Evolutionary conservation across 92 coral and sea anemone species (phyloP), one percentile per base, ranked within the genome.

Genomic region (Phenganax subtilis): DNA sequence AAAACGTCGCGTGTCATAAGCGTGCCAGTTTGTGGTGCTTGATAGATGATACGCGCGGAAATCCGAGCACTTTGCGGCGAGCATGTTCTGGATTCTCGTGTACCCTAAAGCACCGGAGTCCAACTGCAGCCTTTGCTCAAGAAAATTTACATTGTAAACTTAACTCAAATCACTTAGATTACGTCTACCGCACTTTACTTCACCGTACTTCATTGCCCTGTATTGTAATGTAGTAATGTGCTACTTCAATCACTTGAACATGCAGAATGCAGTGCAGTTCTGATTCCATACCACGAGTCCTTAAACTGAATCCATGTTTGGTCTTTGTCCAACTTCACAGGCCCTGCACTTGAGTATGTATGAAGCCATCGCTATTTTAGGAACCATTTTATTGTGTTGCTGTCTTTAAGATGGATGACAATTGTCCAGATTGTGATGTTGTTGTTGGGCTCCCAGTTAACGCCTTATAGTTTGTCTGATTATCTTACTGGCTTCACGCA

Each of bases 1-100:
- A 79, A 79, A 61, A 54, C 28, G 52, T 79, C 83, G 83, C 83
- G 83, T 79, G 83, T 51, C 83, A 64, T 79, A 79, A 47, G 83
- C 83, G 83, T 79, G 83, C 83, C 83, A 77, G 52, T 60, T 14
- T 28, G 54, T 29, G 55, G n/a, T 37, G 66, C 74, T 63, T 54
- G 53, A 79, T 55, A 4, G 57, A 55, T 60, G 83, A 55, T 79
- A 69, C 37, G 74, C 74, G 16, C 83, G 83, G 83, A 65, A 12
- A 79, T 79, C 74, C 62, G 63, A 55, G 72, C 54, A 14, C 15
- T 10, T 51, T 14, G 1, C 4, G 12, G 30, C 64, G 37, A 8
- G 16, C 81, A 67, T 15, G 47, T 37, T 37, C 47, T 37, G 47
- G 47, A 37, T 37, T 37, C 47, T 37, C 47, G 3, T 37, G 47